phyloP scores from a whole-genome alignment of 2,113 vertebrate species.

The Haplochromis burtoni region DNA sequence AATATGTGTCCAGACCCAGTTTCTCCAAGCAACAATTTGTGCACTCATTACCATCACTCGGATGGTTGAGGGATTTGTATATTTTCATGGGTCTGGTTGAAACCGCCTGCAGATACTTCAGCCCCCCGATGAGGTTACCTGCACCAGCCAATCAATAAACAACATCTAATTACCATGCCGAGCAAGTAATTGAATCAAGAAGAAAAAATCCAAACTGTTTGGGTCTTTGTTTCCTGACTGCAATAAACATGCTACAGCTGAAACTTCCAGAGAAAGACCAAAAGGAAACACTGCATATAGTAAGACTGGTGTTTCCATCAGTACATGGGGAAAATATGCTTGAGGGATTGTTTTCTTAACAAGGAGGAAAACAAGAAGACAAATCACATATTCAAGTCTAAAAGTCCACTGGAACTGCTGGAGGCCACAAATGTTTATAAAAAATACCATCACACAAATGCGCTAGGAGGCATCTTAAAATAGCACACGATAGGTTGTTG shows the following conservation, averaged over 20 bases:
- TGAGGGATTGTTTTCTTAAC: neutral
- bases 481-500: constrained; percentile 11
- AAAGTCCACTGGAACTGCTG: neutral
- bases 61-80: constrained; percentile 4
- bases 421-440: neutral
- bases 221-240: neutral
- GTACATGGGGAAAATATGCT: neutral
- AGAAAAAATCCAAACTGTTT: neutral
- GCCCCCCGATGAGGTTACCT: neutral
- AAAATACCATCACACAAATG: neutral
- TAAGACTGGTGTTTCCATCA: constrained; percentile 5
- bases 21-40: constrained; percentile 15
- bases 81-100: constrained; percentile 22
- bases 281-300: neutral
- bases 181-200: neutral
- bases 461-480: constrained; percentile 19
- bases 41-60: neutral
- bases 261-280: neutral
- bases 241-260: neutral
- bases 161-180: neutral
- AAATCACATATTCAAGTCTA: neutral
- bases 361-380: neutral
- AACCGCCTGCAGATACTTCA: neutral
- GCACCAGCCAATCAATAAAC: constrained; percentile 39
- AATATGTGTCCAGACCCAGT: neutral